Evolutionary conservation across 2,888 invertebrate species (phyloP), one percentile per base, ranked within the genome.

Genomic region (Drosophila basisetae): DNA sequence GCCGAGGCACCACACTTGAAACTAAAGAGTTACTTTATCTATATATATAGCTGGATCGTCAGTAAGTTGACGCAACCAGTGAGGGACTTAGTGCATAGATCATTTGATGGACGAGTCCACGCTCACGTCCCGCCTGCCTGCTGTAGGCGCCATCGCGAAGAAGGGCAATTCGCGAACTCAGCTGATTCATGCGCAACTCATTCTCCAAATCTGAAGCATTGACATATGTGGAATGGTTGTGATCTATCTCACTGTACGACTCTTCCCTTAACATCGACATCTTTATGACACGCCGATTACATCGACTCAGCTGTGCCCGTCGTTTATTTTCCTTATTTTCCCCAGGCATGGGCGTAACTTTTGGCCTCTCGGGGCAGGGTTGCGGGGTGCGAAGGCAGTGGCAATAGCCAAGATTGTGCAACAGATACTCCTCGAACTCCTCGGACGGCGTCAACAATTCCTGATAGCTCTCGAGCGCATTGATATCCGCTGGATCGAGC

Each of bases 401-500:
- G 65, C 92, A 92, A 53, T 88, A 92, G 43, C 84, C 77, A 2
- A 92, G 71, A 55, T 90, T 90, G 5, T 75, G 67, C 37, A 77
- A 37, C 7, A 92, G 54, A 61, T 91, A 92, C 55, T 92, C 92
- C 2, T 83, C 85, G 39, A 92, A 92, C 6, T 92, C 92, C 56
- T 91, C 89, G 5, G 82, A 83, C 3, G 79, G 80, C 0, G 53
- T 71, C 25, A 87, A 30, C 2, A 83, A 47, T 2, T 65, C 58
- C 62, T 83, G 86, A 54, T 92, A 92, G 9, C 50, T n/a, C 9
- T 86, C 82, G 52, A 92, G 31, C 1, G 79, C 62, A 0, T 30
- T 9, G 18, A 79, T 39, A 25, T 91, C 91, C 1, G 41, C 4
- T 0, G 92, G 91, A 66, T 92, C 91, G 54, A 92, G n/a, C 5